Conservation (phyloP, 2,797 vertebrate genomes). For the Kryptopterus vitreolus region DNA sequence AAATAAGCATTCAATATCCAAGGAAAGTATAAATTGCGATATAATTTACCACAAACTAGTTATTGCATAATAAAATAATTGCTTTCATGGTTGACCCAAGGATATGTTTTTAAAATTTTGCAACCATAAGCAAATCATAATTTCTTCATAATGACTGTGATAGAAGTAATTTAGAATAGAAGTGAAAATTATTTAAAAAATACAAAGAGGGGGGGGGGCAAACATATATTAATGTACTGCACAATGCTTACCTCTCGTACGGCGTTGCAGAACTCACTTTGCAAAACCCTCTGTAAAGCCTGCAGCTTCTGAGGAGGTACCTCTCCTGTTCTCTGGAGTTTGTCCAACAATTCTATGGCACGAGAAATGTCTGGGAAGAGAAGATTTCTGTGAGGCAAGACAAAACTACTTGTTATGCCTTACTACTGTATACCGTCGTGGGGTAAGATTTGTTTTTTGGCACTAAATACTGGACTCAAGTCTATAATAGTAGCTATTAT, state of each 20-base stretch:
- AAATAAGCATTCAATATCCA: neutral
- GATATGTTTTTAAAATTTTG: neutral
- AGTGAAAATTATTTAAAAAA: neutral
- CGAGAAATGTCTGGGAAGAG: slow-evolving; percentile 88
- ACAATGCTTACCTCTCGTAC: slow-evolving; percentile 87
- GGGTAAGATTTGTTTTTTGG: slow-evolving; percentile 1
- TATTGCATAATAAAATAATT: neutral
- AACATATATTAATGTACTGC: neutral
- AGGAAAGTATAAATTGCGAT: neutral
- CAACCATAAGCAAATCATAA: no score
- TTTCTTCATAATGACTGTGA: no score
- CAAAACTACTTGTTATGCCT: neutral
- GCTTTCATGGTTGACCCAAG: neutral
- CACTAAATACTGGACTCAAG: neutral
- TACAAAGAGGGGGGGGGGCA: neutral
- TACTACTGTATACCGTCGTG: slow-evolving; percentile 18
- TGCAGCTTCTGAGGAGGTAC: slow-evolving; percentile 97
- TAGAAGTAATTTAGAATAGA: no score
- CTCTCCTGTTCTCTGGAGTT: slow-evolving; percentile 94
- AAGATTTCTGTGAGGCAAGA: slow-evolving; percentile 35
- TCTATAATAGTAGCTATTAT: neutral
- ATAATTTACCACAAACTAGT: neutral
- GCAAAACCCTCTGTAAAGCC: slow-evolving; percentile 93
- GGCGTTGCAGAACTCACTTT: slow-evolving; percentile 98
- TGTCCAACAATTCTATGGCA: slow-evolving; percentile 96